These are phyloP conservation scores for Heteractis magnifica DNA, from an alignment of 92 coral and sea anemone genomes.

Conservation along the genomic window DNA sequence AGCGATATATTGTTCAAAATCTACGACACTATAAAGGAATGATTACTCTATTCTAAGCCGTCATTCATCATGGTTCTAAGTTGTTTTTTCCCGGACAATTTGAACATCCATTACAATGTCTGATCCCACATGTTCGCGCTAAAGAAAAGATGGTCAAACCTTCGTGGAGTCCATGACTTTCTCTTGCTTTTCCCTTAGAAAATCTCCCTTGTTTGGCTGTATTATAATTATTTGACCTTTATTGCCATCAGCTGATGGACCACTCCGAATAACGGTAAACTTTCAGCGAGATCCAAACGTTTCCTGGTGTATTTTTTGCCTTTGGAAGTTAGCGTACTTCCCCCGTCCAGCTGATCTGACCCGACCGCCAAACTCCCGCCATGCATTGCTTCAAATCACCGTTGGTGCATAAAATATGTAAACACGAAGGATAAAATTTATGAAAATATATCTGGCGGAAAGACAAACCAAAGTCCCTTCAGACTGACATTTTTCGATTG, in stretches of 20 bases:
- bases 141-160: not conserved
- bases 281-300: not conserved
- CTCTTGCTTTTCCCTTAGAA: slow-evolving; percentile 1
- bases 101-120: not conserved
- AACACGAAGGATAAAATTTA: slow-evolving; percentile 57
- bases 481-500: slow-evolving; percentile 28
- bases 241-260: slow-evolving; percentile 1
- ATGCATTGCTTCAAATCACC: slow-evolving; percentile 61
- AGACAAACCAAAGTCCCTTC: slow-evolving; percentile 14
- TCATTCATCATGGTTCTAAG: slow-evolving; percentile 1
- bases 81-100: not conserved
- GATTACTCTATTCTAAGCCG: not conserved
- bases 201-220: not conserved
- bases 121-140: slow-evolving; percentile 11
- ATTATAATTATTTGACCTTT: not conserved
- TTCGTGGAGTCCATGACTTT: slow-evolving; percentile 12
- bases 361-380: slow-evolving; percentile 38
- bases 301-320: not conserved
- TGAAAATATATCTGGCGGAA: slow-evolving; percentile 46
- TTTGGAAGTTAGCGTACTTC: slow-evolving; percentile 20
- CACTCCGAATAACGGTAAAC: not conserved
- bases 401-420: slow-evolving; percentile 63
- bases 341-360: slow-evolving; percentile 22
- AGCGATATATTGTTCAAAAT: not conserved
- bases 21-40: not conserved